Evolutionary conservation across 2,797 vertebrate species (phyloP).

Genomic region (Scolopax bukidnonensis): DNA sequence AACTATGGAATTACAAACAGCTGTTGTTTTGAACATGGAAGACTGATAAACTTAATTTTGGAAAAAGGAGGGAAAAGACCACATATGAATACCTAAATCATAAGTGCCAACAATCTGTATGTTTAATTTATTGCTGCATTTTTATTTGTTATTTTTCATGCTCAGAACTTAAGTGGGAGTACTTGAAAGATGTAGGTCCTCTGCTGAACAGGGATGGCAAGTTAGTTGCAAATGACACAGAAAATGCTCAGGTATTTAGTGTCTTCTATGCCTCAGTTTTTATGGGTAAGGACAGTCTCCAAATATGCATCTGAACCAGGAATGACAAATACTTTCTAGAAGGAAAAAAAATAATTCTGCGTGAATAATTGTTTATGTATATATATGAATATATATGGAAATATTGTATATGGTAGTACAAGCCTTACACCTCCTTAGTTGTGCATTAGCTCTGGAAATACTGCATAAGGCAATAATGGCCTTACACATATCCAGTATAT

Average conservation of each 20-base stretch:
- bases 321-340: not conserved
- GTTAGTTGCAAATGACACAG: not conserved
- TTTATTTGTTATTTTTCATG: not conserved
- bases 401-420: not conserved
- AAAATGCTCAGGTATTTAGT: not conserved
- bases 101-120: not conserved
- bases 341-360: not conserved
- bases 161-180: not conserved
- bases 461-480: not conserved
- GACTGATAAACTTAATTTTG: not conserved
- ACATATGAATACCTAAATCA: rapidly evolving
- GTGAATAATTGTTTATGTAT: not conserved
- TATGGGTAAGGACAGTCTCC: not conserved
- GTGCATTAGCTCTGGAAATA: not conserved
- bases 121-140: not conserved
- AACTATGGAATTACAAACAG: not conserved
- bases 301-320: not conserved
- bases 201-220: not conserved
- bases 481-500: not conserved
- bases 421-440: not conserved
- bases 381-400: not conserved
- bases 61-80: rapidly evolving
- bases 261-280: not conserved
- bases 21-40: not conserved
- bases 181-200: not conserved